phyloP scores from a whole-genome alignment of 2,888 invertebrate species.

The Drosophila prostipennis region DNA sequence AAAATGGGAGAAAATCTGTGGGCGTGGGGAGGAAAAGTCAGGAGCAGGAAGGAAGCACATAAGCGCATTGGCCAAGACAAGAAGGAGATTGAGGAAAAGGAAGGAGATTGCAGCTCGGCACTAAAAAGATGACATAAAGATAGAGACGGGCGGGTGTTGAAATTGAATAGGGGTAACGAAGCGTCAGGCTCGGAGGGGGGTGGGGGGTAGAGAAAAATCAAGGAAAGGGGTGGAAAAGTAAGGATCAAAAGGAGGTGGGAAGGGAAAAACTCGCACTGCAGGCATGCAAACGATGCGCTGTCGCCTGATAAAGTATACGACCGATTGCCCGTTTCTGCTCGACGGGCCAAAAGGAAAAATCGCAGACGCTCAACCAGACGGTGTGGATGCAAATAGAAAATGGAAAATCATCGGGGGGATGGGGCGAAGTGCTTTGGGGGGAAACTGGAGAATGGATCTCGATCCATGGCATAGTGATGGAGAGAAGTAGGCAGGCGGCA shows the following conservation, averaged over 20 bases:
- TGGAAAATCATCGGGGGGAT: constrained; percentile 19
- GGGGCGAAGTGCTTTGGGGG: neutral
- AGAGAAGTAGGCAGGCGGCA: constrained; percentile 11
- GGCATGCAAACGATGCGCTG: constrained; percentile 51
- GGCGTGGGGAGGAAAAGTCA: constrained; percentile 6
- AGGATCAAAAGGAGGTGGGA: too few relatives aligned
- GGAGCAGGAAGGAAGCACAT: constrained; percentile 69
- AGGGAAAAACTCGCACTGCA: constrained; percentile 28
- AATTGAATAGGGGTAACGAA: constrained; percentile 71
- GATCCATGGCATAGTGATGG: constrained; percentile 28
- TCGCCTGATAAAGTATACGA: constrained; percentile 53
- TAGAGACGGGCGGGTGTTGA: constrained; percentile 65
- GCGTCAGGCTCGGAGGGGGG: constrained; percentile 14
- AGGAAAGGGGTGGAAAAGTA: neutral
- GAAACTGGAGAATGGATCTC: neutral
- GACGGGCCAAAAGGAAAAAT: constrained; percentile 42
- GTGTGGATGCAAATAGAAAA: constrained; percentile 40
- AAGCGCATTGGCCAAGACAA: constrained; percentile 71
- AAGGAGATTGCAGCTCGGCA: constrained; percentile 58
- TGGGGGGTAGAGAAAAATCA: neutral
- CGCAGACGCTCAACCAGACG: constrained; percentile 41
- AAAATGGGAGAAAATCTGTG: neutral
- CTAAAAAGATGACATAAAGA: constrained; percentile 77
- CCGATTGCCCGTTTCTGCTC: constrained; percentile 54
- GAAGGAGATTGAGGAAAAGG: constrained; percentile 16